These are phyloP conservation scores for Drosophila niveifrons DNA, from an alignment of 2,888 invertebrate species.

Conservation along the genomic window DNA sequence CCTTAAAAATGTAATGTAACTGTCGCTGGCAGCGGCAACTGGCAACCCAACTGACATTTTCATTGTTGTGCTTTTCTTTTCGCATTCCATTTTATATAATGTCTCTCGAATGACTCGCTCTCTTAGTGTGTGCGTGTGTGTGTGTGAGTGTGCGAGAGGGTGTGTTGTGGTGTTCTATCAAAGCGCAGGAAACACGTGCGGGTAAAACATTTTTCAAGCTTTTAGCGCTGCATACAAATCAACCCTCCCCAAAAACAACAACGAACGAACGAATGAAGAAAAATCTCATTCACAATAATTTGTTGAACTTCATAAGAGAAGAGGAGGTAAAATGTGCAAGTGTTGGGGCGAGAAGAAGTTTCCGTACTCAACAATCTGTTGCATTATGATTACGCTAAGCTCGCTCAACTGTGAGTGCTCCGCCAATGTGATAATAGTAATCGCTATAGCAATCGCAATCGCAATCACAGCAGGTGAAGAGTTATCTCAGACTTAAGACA, in stretches of 20 bases:
- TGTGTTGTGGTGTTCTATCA: constrained; percentile 63
- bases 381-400: constrained; percentile 64
- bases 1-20: constrained; percentile 59
- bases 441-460: constrained; percentile 43
- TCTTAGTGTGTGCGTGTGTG: constrained; percentile 1
- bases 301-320: constrained; percentile 75
- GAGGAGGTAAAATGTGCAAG: constrained; percentile 2
- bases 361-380: constrained; percentile 68
- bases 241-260: constrained; percentile 59
- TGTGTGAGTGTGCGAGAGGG: background rate
- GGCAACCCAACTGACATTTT: constrained; percentile 67
- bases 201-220: constrained; percentile 81
- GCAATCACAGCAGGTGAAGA: constrained; percentile 23
- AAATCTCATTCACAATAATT: constrained; percentile 75
- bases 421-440: constrained; percentile 44
- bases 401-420: constrained; percentile 45
- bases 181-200: constrained; percentile 81
- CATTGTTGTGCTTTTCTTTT: constrained; percentile 73
- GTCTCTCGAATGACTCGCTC: constrained; percentile 46
- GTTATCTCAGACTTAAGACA: background rate
- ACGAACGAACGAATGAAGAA: constrained; percentile 2
- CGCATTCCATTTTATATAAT: constrained; percentile 75
- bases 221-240: constrained; percentile 81
- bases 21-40: constrained; percentile 58
- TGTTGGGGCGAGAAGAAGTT: constrained; percentile 15